Conservation (phyloP, 2,113 vertebrate genomes). For the Plecotus auritus region DNA sequence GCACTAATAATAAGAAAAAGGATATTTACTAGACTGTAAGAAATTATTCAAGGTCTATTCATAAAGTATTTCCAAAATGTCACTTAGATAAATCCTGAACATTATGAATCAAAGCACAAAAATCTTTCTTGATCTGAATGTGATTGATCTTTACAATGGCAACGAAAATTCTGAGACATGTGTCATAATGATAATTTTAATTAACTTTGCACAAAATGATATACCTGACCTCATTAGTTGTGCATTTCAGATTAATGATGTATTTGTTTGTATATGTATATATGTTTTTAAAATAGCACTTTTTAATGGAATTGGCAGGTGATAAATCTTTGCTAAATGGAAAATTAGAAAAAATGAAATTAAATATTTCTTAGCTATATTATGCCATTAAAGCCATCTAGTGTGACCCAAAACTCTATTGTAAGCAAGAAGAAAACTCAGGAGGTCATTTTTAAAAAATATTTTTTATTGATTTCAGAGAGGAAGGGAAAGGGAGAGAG, state of each 20-base stretch:
- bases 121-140: conserved; percentile 60
- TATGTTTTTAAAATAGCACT: conserved; percentile 33
- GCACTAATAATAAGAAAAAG: conserved; percentile 30
- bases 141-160: conserved; percentile 75
- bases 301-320: conserved; percentile 56
- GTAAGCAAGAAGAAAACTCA: conserved; percentile 20
- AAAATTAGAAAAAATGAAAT: conserved; percentile 26
- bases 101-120: conserved; percentile 60
- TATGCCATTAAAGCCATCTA: not conserved
- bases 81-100: conserved; percentile 74
- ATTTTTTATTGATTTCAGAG: too few species aligned
- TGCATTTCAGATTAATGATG: conserved; percentile 59
- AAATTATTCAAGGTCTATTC: conserved; percentile 65
- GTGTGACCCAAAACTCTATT: not conserved
- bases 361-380: conserved; percentile 38
- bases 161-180: conserved; percentile 52
- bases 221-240: conserved; percentile 46
- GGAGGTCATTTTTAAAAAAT: not conserved
- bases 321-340: conserved; percentile 28
- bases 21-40: conserved; percentile 46
- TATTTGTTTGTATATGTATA: conserved; percentile 58
- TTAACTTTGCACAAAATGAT: conserved; percentile 45
- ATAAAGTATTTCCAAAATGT: conserved; percentile 72
- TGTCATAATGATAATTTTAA: conserved; percentile 67
- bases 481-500: too few species aligned